Percentiles rank a stretch among this genome's conserved stretches.
Evolutionary conservation across 1,140 invertebrate species (phyloP).

Genomic region (Halesus radiatus): DNA sequence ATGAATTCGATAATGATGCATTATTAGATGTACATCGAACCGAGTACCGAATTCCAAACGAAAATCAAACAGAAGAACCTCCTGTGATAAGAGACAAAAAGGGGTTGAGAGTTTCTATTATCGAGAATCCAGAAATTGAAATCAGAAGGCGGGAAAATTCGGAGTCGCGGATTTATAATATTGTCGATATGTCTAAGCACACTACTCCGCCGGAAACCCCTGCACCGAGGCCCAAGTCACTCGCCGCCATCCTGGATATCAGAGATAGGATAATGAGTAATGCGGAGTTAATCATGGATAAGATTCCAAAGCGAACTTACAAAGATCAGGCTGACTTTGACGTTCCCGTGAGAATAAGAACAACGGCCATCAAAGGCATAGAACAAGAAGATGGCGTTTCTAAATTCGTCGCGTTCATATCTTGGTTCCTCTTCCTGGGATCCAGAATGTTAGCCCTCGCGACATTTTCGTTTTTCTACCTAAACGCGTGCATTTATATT

Average conservation of each 20-base stretch:
- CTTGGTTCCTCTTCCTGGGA: constrained; percentile 80
- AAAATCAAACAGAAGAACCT: neutral
- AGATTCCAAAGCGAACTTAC: constrained; percentile 50
- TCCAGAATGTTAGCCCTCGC: constrained; percentile 78
- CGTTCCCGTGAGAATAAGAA: constrained; percentile 61
- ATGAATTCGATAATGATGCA: constrained; percentile 44
- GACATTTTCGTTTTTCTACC: constrained; percentile 79
- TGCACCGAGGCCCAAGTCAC: constrained; percentile 54
- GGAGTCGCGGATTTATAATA: constrained; percentile 34
- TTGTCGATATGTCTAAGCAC: constrained; percentile 55
- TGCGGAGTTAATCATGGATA: constrained; percentile 48
- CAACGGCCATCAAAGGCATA: constrained; percentile 69
- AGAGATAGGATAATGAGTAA: constrained; percentile 45
- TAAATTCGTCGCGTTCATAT: constrained; percentile 75
- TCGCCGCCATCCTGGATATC: constrained; percentile 40
- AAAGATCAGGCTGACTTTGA: constrained; percentile 56
- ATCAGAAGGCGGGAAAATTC: constrained; percentile 29
- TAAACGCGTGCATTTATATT: constrained; percentile 71
- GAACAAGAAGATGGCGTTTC: constrained; percentile 79
- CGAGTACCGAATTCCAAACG: neutral
- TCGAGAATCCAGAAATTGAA: constrained; percentile 48
- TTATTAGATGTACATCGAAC: constrained; percentile 24
- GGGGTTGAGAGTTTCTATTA: constrained; percentile 54
- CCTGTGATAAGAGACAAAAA: neutral
- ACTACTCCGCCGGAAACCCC: constrained; percentile 60